Conservation (phyloP, 2,113 vertebrate genomes). For the Fregata magnificens region DNA sequence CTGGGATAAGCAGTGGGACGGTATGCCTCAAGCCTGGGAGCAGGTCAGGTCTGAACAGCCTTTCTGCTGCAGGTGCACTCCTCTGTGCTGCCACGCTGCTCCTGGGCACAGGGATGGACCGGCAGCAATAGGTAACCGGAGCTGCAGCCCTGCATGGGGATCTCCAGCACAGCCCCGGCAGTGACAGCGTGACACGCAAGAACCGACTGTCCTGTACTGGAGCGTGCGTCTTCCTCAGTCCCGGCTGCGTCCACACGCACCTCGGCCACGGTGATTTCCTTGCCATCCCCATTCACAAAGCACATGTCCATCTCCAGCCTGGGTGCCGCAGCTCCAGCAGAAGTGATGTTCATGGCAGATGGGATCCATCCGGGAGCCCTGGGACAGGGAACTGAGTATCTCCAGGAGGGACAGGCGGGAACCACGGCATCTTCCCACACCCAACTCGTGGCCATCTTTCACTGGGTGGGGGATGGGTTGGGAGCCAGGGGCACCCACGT, state of each 20-base stretch:
- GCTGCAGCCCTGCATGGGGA: fast-evolving
- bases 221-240: fast-evolving
- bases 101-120: fast-evolving
- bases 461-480: fast-evolving
- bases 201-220: fast-evolving
- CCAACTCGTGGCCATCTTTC: fast-evolving
- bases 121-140: fast-evolving
- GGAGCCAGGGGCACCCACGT: fast-evolving
- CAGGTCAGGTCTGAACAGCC: background rate
- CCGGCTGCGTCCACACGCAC: fast-evolving
- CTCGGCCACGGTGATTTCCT: fast-evolving
- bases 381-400: fast-evolving
- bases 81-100: background rate
- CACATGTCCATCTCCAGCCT: fast-evolving
- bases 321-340: background rate
- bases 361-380: fast-evolving
- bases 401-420: background rate
- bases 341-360: background rate
- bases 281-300: background rate
- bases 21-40: background rate
- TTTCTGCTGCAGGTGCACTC: background rate
- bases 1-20: background rate
- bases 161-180: background rate
- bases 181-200: background rate
- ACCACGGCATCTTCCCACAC: fast-evolving